Evolutionary conservation across 2,113 vertebrate species (phyloP).

Genomic region (Lepisosteus osseus): DNA sequence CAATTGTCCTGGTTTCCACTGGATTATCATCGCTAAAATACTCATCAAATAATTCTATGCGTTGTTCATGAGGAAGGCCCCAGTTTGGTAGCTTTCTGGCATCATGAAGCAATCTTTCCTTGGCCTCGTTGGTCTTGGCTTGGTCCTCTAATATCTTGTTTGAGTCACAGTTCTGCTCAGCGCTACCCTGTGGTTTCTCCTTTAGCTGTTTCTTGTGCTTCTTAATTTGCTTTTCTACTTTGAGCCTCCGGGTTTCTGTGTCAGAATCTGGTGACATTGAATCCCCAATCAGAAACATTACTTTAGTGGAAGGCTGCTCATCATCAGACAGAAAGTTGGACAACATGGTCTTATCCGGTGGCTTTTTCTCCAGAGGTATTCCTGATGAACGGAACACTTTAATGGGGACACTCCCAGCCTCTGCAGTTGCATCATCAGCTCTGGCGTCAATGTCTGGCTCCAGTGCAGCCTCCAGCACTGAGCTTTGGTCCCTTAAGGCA

Average conservation of each 20-base stretch:
- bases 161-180: conserved; percentile 55
- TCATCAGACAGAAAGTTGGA: conserved; percentile 46
- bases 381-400: conserved; percentile 51
- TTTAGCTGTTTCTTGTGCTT: conserved; percentile 71
- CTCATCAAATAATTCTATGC: conserved; percentile 80
- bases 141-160: conserved; percentile 75
- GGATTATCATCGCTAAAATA: conserved; percentile 80
- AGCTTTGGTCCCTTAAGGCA: conserved; percentile 55
- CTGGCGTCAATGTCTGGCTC: conserved; percentile 39
- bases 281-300: conserved; percentile 94
- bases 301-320: conserved; percentile 74
- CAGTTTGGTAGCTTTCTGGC: conserved; percentile 68
- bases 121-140: conserved; percentile 61
- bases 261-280: conserved; percentile 97
- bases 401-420: conserved; percentile 36
- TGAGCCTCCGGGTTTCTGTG: conserved; percentile 80
- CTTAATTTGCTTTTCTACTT: conserved; percentile 73
- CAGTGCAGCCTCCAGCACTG: conserved; percentile 37
- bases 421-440: conserved; percentile 40
- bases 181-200: conserved; percentile 50
- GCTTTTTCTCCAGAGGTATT: conserved; percentile 79
- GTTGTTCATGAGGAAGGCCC: conserved; percentile 64
- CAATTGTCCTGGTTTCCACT: conserved; percentile 80
- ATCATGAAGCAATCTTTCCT: conserved; percentile 60
- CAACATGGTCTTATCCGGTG: conserved; percentile 77